Base-by-base conservation (phyloP, 2,888 invertebrate species). In the Dicycla oo region DNA sequence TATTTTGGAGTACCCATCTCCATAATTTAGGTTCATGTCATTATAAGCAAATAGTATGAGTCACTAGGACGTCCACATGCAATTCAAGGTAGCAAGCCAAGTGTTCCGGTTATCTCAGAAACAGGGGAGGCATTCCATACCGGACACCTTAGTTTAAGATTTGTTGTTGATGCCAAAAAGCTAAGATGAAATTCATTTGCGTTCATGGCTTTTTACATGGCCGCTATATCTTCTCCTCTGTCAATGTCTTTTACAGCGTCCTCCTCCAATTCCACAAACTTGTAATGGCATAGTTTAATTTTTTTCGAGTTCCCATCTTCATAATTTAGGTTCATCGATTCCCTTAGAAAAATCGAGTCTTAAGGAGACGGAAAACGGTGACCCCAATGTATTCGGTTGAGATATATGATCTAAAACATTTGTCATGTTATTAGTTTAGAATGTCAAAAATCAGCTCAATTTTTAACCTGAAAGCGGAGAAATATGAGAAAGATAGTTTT, bases 71-170 rank as follows among this genome's bases (percentile, higher is more conserved):
- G 47, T 69, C 43, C 91, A 89, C 89, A 87, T 90, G 91, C 85
- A 86, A 62, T 67, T 62, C 85, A 87, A 86, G 83, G 87, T 84
- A 75, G 77, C 67, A 75, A 82, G 90, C 88, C 89, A 91, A 91
- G 82, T 80, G 89, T 89, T 91, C 90, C 90, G 90, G 90, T 89
- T 89, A 91, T 89, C 89, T 84, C 79, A 78, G 90, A 89, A 91
- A 68, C 73, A 69, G 70, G 75, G 75, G 81, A 86, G 64, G 87
- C 86, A 91, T 90, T 86, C 84, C 87, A 77, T 68, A 82, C 88
- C 84, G 69, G 75, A 89, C 89, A 90, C 78, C 71, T 87, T 87
- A 83, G 86, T 87, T 84, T 82, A 56, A 61, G n/a, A 62, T 43
- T 58, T 54, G 20, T 75, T 58, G 47, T 53, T 75, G 58, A 38